These are phyloP conservation scores for Lasioglossum vierecki DNA, from an alignment of 2,888 invertebrate genomes.

Conservation along the genomic window DNA sequence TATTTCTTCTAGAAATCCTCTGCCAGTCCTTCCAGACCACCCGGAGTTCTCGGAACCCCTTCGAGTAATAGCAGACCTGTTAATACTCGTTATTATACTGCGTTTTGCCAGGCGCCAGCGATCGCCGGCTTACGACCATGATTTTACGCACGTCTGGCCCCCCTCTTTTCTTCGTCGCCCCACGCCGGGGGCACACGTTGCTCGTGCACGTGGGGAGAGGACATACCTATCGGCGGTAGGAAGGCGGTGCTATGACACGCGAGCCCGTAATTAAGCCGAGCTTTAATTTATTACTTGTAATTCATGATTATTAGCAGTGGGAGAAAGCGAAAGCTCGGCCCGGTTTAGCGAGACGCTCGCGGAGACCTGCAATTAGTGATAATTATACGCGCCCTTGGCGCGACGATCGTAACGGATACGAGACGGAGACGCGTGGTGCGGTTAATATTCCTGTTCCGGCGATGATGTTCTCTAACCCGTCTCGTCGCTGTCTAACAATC, in stretches of 20 bases:
- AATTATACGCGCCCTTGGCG: slow-evolving; percentile 29
- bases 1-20: neutral
- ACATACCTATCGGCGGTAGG: slow-evolving; percentile 16
- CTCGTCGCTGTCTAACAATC: slow-evolving; percentile 4
- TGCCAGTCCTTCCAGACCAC: neutral
- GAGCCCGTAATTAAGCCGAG: slow-evolving; percentile 69
- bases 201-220: neutral
- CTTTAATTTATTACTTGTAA: slow-evolving; percentile 72
- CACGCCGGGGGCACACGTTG: neutral
- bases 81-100: slow-evolving; percentile 12
- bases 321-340: slow-evolving; percentile 33
- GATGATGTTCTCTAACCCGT: slow-evolving; percentile 35
- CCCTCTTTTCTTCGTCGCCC: neutral
- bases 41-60: neutral
- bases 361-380: slow-evolving; percentile 59
- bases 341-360: slow-evolving; percentile 27
- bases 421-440: slow-evolving; percentile 16
- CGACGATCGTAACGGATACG: slow-evolving; percentile 24
- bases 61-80: neutral
- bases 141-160: neutral
- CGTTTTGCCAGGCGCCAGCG: slow-evolving; percentile 6
- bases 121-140: neutral
- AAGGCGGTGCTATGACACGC: slow-evolving; percentile 64
- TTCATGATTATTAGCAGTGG: slow-evolving; percentile 64
- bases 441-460: slow-evolving; percentile 41